phyloP scores from a whole-genome alignment of 1,140 invertebrate species.

The Trachymyrmex septentrionalis region DNA sequence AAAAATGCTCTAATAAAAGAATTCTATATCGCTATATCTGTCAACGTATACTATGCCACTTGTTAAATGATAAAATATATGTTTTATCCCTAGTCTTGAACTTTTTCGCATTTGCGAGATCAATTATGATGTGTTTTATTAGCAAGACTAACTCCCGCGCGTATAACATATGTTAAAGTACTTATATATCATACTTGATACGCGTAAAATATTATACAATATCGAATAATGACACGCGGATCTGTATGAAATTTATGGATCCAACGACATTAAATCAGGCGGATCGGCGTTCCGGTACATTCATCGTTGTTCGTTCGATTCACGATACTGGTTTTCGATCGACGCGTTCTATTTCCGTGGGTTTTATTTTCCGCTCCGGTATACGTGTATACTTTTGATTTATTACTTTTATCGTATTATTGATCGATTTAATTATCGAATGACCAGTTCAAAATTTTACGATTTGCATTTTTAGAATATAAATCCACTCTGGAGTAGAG shows the following conservation, averaged over 20 bases:
- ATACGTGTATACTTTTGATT: constrained; percentile 50
- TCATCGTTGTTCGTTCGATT: constrained; percentile 53
- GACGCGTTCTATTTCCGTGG: constrained; percentile 44
- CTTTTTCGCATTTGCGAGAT: background rate
- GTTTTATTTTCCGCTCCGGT: constrained; percentile 26
- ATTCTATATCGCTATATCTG: background rate
- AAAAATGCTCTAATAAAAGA: background rate
- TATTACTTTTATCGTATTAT: constrained; percentile 49
- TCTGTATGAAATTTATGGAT: constrained; percentile 49
- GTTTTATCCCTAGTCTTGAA: background rate
- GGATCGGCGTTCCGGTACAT: constrained; percentile 43
- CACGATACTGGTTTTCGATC: constrained; percentile 51
- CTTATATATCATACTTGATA: constrained; percentile 1
- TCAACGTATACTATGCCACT: background rate
- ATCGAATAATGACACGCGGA: constrained; percentile 28
- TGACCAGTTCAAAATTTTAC: constrained; percentile 35
- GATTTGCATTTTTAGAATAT: constrained; percentile 23
- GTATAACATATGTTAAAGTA: constrained; percentile 3
- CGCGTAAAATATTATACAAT: constrained; percentile 25
- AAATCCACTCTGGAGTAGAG: background rate
- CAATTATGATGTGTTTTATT: constrained; percentile 36
- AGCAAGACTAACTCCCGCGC: background rate
- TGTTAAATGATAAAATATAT: background rate
- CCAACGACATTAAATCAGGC: constrained; percentile 54
- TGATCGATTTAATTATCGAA: constrained; percentile 55